phyloP scores from a whole-genome alignment of 1,140 invertebrate species.

The Plutomurus gul region DNA sequence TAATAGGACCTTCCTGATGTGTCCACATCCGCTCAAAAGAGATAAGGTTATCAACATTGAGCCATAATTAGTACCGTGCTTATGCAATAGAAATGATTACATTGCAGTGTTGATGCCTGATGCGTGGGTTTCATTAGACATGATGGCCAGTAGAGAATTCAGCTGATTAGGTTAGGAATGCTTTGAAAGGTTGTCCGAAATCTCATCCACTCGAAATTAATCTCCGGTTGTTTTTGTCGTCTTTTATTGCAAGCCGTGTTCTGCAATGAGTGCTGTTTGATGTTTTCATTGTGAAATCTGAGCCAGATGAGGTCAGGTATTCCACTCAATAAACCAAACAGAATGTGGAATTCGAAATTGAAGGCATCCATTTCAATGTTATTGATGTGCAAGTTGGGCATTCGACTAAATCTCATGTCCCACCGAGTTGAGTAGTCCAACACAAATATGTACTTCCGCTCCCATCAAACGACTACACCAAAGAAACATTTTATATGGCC shows the following conservation, averaged over 20 bases:
- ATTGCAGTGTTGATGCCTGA: too few species aligned
- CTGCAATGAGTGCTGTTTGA: conserved; percentile 2
- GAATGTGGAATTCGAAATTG: neutral
- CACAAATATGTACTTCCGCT: too few species aligned
- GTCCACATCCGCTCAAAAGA: too few species aligned
- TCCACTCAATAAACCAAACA: neutral
- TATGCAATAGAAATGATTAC: too few species aligned
- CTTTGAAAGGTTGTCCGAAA: neutral
- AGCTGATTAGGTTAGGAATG: neutral
- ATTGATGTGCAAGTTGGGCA: too few species aligned
- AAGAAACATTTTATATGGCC: too few species aligned
- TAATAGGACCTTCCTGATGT: too few species aligned
- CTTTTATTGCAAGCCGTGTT: neutral
- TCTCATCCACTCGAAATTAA: neutral
- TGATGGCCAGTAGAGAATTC: neutral
- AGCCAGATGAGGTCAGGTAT: neutral
- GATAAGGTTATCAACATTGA: too few species aligned
- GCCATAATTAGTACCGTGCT: too few species aligned
- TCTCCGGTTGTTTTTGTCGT: neutral
- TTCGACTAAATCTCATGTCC: too few species aligned
- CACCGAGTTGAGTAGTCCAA: too few species aligned
- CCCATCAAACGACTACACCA: too few species aligned
- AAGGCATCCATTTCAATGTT: neutral
- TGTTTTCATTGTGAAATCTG: conserved; percentile 7
- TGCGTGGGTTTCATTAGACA: neutral